phyloP scores from a whole-genome alignment of 2,113 vertebrate genomes.

The Sula dactylatra region DNA sequence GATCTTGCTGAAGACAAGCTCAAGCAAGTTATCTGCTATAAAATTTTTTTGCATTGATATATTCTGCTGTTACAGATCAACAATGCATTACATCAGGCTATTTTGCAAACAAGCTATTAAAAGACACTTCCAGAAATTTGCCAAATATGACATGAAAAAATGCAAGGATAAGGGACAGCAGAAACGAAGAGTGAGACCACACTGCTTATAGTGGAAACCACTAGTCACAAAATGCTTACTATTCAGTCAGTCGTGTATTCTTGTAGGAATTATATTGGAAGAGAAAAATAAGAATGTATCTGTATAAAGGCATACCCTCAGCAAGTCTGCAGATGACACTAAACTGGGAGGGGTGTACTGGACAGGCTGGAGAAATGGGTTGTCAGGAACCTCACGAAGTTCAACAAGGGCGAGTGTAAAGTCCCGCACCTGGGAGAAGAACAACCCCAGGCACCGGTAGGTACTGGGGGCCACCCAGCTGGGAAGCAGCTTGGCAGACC shows the following conservation, averaged over 20 bases:
- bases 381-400: not conserved
- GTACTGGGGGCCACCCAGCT: not conserved
- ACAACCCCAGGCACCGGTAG: not conserved
- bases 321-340: not conserved
- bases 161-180: not conserved
- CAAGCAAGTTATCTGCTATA: not conserved
- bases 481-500: not conserved
- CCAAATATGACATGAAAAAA: not conserved
- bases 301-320: not conserved
- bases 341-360: not conserved
- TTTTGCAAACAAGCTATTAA: not conserved
- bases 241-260: not conserved
- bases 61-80: not conserved
- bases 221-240: not conserved
- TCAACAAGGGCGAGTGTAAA: not conserved
- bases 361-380: not conserved
- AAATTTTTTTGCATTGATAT: not conserved
- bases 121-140: not conserved
- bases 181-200: not conserved
- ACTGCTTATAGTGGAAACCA: not conserved
- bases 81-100: not conserved
- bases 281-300: not conserved
- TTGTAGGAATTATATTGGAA: not conserved
- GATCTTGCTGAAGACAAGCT: not conserved
- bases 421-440: not conserved